A percentile compares a stretch with the other conserved stretches of the same genome.
Conservation (phyloP, 2,797 vertebrate species). For the Pipistrellus pygmaeus region DNA sequence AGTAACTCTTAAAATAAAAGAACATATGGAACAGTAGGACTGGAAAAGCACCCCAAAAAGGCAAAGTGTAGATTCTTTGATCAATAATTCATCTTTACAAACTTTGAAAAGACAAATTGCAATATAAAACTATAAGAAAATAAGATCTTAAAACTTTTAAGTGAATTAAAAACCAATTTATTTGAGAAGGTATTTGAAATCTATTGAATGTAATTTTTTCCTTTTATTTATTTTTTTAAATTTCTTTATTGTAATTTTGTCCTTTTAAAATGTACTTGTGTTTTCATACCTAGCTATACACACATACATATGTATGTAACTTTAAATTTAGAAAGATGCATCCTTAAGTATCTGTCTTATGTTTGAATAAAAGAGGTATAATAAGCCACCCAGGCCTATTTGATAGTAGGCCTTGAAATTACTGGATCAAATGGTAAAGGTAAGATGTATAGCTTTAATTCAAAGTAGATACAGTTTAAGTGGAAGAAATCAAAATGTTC, state of each 20-base stretch:
- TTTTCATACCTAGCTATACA: not conserved
- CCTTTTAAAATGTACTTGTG: not conserved
- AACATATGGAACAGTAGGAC: slow-evolving; percentile 80
- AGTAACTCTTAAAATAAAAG: slow-evolving; percentile 85
- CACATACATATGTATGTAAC: not conserved
- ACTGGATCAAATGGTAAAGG: not conserved
- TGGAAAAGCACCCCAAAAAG: slow-evolving; percentile 87
- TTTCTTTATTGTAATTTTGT: not conserved
- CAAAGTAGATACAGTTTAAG: not conserved
- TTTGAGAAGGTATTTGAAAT: not conserved
- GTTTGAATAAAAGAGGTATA: not conserved
- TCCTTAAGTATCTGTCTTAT: not conserved
- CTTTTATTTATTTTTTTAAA: not conserved
- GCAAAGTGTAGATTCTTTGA: slow-evolving; percentile 28
- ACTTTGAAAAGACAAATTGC: not conserved
- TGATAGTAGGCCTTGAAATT: not conserved
- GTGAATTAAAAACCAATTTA: not conserved
- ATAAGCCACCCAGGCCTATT: not conserved
- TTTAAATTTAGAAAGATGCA: not conserved
- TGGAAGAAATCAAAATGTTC: not conserved
- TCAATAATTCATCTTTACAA: slow-evolving; percentile 34
- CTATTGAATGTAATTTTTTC: not conserved
- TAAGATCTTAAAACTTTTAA: not conserved
- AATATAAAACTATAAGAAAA: not conserved
- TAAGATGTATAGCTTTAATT: not conserved